These are phyloP conservation scores for Stegodyphus dumicola DNA, from an alignment of 1,140 invertebrate species.

Conservation along the genomic window DNA sequence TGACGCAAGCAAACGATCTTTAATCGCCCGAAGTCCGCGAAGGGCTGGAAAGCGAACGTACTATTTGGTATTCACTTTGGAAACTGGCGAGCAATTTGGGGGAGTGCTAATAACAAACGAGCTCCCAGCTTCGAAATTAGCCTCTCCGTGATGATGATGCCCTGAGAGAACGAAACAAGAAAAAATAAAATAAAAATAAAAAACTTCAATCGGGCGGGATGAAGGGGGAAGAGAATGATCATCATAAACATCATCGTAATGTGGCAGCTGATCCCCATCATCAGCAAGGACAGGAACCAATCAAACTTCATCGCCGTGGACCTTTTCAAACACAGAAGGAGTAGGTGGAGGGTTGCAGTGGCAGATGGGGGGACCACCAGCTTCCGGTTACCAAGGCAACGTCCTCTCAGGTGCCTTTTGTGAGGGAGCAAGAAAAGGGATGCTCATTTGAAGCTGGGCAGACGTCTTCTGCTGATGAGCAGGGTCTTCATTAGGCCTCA, in stretches of 20 bases:
- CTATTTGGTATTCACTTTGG: slow-evolving; percentile 18
- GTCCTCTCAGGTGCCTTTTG: slow-evolving; percentile 60
- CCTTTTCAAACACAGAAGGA: slow-evolving; percentile 1
- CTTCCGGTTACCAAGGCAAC: slow-evolving; percentile 53
- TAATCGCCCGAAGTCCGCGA: neutral
- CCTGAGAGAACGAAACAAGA: slow-evolving; percentile 40
- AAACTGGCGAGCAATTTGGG: neutral
- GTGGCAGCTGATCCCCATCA: slow-evolving; percentile 60
- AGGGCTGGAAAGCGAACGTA: neutral
- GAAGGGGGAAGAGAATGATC: slow-evolving; percentile 39
- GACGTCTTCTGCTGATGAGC: slow-evolving; percentile 45
- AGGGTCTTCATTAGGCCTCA: slow-evolving; percentile 46
- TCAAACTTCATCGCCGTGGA: slow-evolving; percentile 58
- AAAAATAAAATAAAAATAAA: slow-evolving; percentile 20
- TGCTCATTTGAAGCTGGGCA: slow-evolving; percentile 56
- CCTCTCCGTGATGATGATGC: slow-evolving; percentile 55
- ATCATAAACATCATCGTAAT: slow-evolving; percentile 61
- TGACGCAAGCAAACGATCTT: neutral
- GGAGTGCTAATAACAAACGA: slow-evolving; percentile 53
- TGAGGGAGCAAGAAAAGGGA: slow-evolving; percentile 37
- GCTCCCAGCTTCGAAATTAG: slow-evolving; percentile 46
- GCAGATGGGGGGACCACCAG: slow-evolving; percentile 1
- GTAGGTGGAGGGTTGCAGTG: neutral
- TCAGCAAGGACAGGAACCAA: slow-evolving; percentile 59
- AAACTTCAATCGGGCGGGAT: slow-evolving; percentile 1